Evolutionary conservation across 2,113 vertebrate genomes (phyloP).

Genomic region (Aspidoscelis tigris): DNA sequence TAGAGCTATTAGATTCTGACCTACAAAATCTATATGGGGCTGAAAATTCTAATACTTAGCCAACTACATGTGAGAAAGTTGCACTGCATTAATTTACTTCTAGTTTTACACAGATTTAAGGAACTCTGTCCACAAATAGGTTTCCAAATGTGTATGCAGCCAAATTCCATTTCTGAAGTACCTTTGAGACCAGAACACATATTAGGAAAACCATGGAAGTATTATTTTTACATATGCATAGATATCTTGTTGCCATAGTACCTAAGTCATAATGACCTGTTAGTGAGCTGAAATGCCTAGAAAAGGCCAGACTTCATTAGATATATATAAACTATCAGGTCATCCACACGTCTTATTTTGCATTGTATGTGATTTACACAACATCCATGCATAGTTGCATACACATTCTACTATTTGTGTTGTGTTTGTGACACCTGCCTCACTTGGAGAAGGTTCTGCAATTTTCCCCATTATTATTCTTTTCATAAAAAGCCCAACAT

Average conservation of each 20-base stretch:
- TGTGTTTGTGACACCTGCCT: no score
- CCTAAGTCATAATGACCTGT: constrained; percentile 1
- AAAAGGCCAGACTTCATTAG: not conserved
- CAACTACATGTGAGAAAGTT: constrained; percentile 13
- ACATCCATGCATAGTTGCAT: no score
- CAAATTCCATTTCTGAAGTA: not conserved
- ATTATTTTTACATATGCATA: constrained; percentile 13
- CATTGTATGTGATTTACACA: no score
- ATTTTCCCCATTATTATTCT: no score
- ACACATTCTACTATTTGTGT: no score
- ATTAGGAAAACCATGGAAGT: not conserved
- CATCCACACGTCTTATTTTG: no score
- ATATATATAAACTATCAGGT: no score
- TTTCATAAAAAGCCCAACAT: no score
- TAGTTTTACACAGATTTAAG: constrained; percentile 13
- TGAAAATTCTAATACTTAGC: constrained; percentile 14
- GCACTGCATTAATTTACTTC: not conserved
- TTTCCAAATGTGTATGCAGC: not conserved
- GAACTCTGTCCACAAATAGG: not conserved
- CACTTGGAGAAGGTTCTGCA: no score
- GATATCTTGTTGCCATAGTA: not conserved
- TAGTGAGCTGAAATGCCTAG: not conserved
- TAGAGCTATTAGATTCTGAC: constrained; percentile 4
- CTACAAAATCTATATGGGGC: not conserved
- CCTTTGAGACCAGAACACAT: not conserved